Evolutionary conservation across 1,140 invertebrate genomes (phyloP).

Genomic region (Caenorhabditis briggsae): DNA sequence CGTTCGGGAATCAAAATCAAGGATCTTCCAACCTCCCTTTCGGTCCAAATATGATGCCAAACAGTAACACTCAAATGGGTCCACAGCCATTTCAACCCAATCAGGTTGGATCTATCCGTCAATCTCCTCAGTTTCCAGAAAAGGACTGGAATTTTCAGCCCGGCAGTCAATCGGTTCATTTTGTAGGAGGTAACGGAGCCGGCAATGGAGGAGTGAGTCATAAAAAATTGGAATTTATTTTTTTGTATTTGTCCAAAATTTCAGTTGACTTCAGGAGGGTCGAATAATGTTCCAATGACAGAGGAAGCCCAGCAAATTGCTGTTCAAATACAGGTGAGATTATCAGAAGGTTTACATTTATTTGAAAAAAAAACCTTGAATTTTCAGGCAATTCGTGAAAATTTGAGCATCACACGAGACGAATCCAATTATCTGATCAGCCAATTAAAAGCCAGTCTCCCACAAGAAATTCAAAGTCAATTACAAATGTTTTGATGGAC

Average conservation of each 20-base stretch:
- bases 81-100: conserved; percentile 41
- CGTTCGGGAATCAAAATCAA: not conserved
- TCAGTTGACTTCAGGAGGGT: not conserved
- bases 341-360: too few species aligned
- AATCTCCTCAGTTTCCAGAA: conserved; percentile 8
- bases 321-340: conserved; percentile 40
- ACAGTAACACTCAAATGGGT: not conserved
- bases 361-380: not conserved
- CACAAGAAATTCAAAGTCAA: conserved; percentile 31
- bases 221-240: not conserved
- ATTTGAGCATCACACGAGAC: conserved; percentile 20
- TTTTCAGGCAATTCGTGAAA: conserved; percentile 25
- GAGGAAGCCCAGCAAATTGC: conserved; percentile 28
- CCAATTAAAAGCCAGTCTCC: conserved; percentile 28
- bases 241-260: not conserved
- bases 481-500: not conserved
- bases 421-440: conserved; percentile 44
- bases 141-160: conserved; percentile 48
- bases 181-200: not conserved
- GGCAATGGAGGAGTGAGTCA: not conserved
- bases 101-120: conserved; percentile 18
- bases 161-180: conserved; percentile 25
- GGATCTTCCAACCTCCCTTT: not conserved
- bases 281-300: not conserved
- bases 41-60: not conserved